Percentiles rank a stretch among this genome's conserved stretches.
These are phyloP conservation scores for Polypedilum vanderplanki DNA, from an alignment of 1,140 invertebrate species.

Conservation along the genomic window DNA sequence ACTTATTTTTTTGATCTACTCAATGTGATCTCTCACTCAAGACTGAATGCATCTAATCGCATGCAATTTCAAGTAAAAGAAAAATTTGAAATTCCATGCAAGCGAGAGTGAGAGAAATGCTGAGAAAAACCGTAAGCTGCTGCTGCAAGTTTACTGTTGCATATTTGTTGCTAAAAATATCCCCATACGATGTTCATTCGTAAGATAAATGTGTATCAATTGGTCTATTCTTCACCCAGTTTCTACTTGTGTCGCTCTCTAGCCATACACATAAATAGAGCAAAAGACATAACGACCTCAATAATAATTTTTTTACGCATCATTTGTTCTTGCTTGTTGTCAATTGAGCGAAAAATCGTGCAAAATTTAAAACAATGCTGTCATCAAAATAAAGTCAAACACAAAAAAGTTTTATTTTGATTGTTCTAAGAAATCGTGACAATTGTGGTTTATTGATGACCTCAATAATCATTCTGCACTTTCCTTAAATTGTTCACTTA, in stretches of 20 bases:
- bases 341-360: not conserved
- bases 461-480: not conserved
- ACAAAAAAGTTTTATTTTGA: too few relatives aligned
- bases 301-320: not conserved
- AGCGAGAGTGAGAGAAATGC: not conserved
- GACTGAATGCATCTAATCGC: conserved; percentile 11
- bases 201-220: too few relatives aligned
- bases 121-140: not conserved
- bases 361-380: not conserved
- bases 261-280: too few relatives aligned
- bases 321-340: not conserved
- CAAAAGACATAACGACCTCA: not conserved
- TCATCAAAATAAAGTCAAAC: not conserved
- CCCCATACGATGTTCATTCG: too few relatives aligned
- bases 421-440: not conserved
- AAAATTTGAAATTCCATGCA: not conserved
- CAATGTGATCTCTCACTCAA: not conserved
- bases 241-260: too few relatives aligned
- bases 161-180: not conserved
- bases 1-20: not conserved
- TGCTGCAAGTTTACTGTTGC: not conserved
- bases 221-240: too few relatives aligned
- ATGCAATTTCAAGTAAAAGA: not conserved
- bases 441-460: not conserved
- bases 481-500: not conserved